Percentiles rank a stretch among this genome's conserved stretches.
Evolutionary conservation across 1,140 invertebrate species (phyloP).

Genomic region (Lucilia sericata): DNA sequence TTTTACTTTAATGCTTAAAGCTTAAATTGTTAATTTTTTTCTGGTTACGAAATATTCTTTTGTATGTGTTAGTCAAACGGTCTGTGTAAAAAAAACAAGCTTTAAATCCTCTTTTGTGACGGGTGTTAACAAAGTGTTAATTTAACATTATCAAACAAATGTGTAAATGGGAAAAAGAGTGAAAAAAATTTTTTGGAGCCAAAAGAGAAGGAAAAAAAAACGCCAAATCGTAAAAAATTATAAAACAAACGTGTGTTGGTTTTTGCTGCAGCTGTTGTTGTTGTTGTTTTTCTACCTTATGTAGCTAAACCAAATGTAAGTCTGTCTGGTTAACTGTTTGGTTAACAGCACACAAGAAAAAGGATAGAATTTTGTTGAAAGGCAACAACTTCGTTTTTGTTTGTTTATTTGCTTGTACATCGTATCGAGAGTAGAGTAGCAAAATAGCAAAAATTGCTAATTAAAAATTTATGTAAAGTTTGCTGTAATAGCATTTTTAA

Average conservation of each 20-base stretch:
- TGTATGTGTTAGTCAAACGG: background rate
- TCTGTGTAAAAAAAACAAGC: background rate
- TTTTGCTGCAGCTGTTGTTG: background rate
- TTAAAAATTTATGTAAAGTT: constrained; percentile 65
- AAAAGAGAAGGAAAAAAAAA: background rate
- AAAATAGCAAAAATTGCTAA: constrained; percentile 67
- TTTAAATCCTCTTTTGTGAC: constrained; percentile 39
- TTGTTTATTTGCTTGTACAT: background rate
- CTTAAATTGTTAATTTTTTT: constrained; percentile 9
- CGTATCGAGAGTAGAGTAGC: constrained; percentile 54
- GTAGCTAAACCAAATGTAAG: background rate
- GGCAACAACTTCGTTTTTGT: background rate
- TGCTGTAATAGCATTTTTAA: constrained; percentile 61
- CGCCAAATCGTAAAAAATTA: constrained; percentile 9
- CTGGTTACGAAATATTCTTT: background rate
- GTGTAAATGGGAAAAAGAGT: background rate
- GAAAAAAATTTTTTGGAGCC: background rate
- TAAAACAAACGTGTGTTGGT: constrained; percentile 4
- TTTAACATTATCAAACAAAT: constrained; percentile 34
- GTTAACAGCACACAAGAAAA: background rate
- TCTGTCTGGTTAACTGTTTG: background rate
- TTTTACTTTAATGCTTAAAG: background rate
- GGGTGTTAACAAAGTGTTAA: constrained; percentile 38
- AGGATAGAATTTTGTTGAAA: background rate
- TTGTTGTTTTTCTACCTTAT: background rate